Evolutionary conservation across 2,113 vertebrate species (phyloP), one percentile per base, ranked within the genome.

Genomic region (Phrynosoma blainvillii): DNA sequence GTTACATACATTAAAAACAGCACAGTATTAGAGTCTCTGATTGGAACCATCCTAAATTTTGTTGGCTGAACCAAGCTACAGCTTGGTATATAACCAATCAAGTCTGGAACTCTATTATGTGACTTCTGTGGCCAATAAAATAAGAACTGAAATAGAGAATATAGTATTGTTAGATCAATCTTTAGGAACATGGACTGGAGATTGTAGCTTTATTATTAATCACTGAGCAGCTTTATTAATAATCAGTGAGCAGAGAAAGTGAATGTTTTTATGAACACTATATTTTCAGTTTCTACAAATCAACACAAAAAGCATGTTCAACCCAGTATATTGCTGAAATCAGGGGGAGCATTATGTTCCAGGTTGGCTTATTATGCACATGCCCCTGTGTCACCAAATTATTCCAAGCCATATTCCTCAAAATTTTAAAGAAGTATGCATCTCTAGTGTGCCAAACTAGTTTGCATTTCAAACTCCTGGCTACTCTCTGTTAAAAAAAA

Each of bases 231-330:
- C 89, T 88, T 76, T 73, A 42, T 65, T 85, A 36, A 9, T 79
- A 91, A 89, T 85, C 84, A 87, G 59, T 85, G 76, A 85, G 77
- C 16, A 2, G 27, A 85, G 81, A 88, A 88, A 70, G 2, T n/a
- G 16, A 82, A 66, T 74, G 0, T 4, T 90, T 77, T 13, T 0
- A 79, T 88, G 42, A 73, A 52, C 42, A 80, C 9, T 42, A 0
- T 7, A 65, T 20, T 81, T 81, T 18, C n/a, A 90, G 4, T 40
- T 21, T 87, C 40, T 89, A 54, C 1, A 62, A 68, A 21, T 70
- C 76, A 14, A 88, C 30, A 42, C 32, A 52, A 52, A 30, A 25
- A 82, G 40, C 36, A 70, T 82, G 36, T 82, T 70, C 32, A 82
- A 25, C 32, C 21, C 7, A 6, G 30, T 30, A 59, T 30, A 9